Conservation (phyloP, 2,113 vertebrate genomes). For the Menidia beryllina region DNA sequence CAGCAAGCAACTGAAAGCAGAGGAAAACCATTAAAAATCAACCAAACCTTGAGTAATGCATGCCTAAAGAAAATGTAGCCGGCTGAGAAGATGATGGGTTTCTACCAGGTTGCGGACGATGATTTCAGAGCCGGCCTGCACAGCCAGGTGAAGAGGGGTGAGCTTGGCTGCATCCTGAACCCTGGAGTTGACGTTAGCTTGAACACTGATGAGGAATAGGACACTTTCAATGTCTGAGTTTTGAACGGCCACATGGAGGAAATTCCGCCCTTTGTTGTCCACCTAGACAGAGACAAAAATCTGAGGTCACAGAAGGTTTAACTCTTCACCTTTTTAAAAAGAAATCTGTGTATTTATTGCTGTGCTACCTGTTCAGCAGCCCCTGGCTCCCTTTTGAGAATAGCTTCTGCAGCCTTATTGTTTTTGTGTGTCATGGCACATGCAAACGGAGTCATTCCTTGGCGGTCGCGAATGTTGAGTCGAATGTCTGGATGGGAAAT, state of each 20-base stretch:
- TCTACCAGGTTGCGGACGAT: constrained; percentile 97
- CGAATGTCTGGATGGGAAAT: constrained; percentile 96
- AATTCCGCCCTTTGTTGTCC: constrained; percentile 98
- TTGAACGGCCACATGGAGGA: constrained; percentile 95
- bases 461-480: constrained; percentile 91
- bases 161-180: constrained; percentile 96
- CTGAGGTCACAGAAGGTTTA: neutral
- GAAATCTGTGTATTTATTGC: fast-evolving
- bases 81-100: neutral
- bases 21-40: neutral
- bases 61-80: neutral
- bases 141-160: constrained; percentile 94
- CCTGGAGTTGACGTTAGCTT: constrained; percentile 96
- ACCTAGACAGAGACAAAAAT: constrained; percentile 79
- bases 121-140: constrained; percentile 97
- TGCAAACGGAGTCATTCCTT: constrained; percentile 96
- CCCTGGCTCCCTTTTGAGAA: constrained; percentile 94
- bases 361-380: constrained; percentile 93
- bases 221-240: constrained; percentile 98
- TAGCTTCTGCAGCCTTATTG: constrained; percentile 96
- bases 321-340: too few relatives aligned
- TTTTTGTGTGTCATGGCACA: constrained; percentile 99
- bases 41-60: neutral
- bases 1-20: constrained; percentile 90
- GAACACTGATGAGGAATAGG: constrained; percentile 97